These are phyloP conservation scores for Cyprichromis sp. DNA, from an alignment of 2,113 vertebrate genomes.

Conservation along the genomic window DNA sequence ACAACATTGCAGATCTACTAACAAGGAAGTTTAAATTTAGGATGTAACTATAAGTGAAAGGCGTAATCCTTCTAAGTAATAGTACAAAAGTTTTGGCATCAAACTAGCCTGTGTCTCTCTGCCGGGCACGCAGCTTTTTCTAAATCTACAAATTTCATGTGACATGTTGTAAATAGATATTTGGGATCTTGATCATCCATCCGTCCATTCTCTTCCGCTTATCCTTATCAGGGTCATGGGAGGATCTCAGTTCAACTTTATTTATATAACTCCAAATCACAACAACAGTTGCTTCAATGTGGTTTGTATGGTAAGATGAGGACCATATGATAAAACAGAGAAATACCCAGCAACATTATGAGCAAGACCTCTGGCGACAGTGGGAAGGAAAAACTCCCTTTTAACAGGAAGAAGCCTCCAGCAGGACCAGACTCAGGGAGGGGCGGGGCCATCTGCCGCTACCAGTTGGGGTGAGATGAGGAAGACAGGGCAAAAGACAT, in stretches of 20 bases:
- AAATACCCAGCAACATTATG: background rate
- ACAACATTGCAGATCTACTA: background rate
- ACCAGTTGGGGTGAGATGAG: fast-evolving
- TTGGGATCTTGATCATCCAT: background rate
- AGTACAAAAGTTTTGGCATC: background rate
- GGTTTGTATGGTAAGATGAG: background rate
- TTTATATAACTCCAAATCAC: background rate
- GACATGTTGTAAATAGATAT: background rate
- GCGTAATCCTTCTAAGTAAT: background rate
- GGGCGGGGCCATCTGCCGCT: background rate
- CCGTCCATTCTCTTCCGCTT: background rate
- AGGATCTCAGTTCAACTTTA: fast-evolving
- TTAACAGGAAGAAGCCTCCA: fast-evolving
- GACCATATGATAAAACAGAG: background rate
- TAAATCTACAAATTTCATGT: background rate
- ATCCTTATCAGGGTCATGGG: fast-evolving
- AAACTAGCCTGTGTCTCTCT: fast-evolving
- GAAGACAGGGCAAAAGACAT: background rate
- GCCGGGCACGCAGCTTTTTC: fast-evolving
- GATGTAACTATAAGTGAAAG: background rate
- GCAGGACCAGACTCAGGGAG: background rate
- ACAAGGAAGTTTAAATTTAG: background rate
- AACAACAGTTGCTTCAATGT: background rate
- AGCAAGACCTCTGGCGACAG: fast-evolving
- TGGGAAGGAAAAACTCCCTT: background rate